A percentile compares a stretch with the other conserved stretches of the same genome.
These are phyloP conservation scores for Gobionotothen gibberifrons DNA, from an alignment of 2,797 vertebrate species.

Conservation along the genomic window DNA sequence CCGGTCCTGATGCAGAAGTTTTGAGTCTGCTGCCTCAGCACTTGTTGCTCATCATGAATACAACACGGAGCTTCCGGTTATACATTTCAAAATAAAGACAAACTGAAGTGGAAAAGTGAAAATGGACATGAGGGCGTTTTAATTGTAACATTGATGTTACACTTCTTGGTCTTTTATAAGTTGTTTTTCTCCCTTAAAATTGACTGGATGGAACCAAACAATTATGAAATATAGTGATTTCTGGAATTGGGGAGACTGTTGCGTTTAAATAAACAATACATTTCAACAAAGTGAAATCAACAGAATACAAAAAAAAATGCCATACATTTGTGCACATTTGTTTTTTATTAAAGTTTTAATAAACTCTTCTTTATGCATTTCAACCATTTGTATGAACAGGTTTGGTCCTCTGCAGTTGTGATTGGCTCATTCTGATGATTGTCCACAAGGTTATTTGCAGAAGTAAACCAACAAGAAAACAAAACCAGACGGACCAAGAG, in stretches of 20 bases:
- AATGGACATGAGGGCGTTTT: not conserved
- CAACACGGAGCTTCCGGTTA: conserved; percentile 31
- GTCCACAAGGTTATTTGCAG: conserved; percentile 22
- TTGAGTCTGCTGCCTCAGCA: not conserved
- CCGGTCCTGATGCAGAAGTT: conserved; percentile 56
- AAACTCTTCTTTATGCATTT: not conserved
- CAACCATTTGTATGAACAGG: not conserved
- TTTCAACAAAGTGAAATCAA: not conserved
- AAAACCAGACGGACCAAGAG: not conserved
- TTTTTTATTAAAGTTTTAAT: not conserved
- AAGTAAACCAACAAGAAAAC: not conserved
- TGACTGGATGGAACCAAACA: not conserved
- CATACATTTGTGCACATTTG: not conserved
- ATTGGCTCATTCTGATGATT: conserved; percentile 5
- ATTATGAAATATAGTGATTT: not conserved
- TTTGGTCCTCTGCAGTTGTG: conserved; percentile 15
- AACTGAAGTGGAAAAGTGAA: not conserved
- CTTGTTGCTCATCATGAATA: not conserved
- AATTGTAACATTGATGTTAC: not conserved
- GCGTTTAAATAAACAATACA: not conserved
- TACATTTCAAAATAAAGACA: conserved; percentile 46
- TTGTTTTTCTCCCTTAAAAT: not conserved
- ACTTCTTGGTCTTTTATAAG: not conserved
- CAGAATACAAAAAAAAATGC: not conserved
- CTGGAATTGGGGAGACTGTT: not conserved